Percentiles rank a stretch among this genome's conserved stretches.
Evolutionary conservation across 2,888 invertebrate species (phyloP).

Genomic region (Alitta virens): DNA sequence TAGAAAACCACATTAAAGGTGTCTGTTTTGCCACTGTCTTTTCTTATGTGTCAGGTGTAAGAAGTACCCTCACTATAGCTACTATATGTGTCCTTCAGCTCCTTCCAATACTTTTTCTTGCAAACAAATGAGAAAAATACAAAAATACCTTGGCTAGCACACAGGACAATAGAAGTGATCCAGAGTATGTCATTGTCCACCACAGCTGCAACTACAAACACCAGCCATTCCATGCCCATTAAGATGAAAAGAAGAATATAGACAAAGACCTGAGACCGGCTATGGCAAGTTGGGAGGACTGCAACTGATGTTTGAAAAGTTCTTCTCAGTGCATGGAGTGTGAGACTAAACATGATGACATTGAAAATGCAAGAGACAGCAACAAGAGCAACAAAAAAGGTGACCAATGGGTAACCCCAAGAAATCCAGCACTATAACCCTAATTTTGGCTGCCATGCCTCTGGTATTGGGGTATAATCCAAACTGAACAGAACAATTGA

Average conservation of each 20-base stretch:
- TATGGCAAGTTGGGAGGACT: background rate
- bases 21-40: too few species aligned
- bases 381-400: background rate
- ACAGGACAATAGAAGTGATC: background rate
- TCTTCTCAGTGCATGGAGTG: background rate
- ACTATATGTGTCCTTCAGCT: too few species aligned
- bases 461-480: background rate
- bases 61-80: too few species aligned
- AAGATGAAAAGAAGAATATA: background rate
- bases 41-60: too few species aligned
- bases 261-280: background rate
- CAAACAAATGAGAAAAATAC: too few species aligned
- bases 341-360: background rate
- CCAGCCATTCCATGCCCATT: background rate
- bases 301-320: background rate
- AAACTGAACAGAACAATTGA: background rate
- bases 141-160: too few species aligned
- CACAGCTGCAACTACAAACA: background rate
- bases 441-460: background rate
- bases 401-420: background rate
- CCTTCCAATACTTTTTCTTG: too few species aligned
- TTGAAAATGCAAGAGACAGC: background rate
- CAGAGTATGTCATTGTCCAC: background rate
- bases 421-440: background rate
- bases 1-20: too few species aligned